phyloP scores from a whole-genome alignment of 1,140 invertebrate genomes.

The Lanistes nyassanus region DNA sequence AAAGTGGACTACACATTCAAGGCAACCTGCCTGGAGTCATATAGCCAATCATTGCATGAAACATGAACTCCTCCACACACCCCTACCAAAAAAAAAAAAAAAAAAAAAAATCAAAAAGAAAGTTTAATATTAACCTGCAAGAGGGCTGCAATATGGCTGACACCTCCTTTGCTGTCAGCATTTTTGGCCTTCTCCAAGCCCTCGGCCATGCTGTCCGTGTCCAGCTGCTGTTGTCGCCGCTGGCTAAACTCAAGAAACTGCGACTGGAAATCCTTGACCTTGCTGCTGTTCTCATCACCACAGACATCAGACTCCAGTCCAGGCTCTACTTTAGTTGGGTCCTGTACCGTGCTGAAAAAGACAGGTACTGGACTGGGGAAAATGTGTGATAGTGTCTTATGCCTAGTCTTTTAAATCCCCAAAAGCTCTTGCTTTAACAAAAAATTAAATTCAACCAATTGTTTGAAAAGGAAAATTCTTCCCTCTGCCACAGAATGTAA shows the following conservation, averaged over 20 bases:
- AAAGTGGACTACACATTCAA: background rate
- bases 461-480: too few species aligned
- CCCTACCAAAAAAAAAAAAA: too few species aligned
- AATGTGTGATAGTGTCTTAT: too few species aligned
- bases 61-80: background rate
- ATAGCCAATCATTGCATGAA: too few species aligned
- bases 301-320: slow-evolving; percentile 16
- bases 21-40: background rate
- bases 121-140: slow-evolving; percentile 33
- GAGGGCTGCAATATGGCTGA: slow-evolving; percentile 54
- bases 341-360: too few species aligned
- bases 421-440: too few species aligned
- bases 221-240: slow-evolving; percentile 43
- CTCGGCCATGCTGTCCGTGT: slow-evolving; percentile 61
- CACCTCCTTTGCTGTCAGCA: slow-evolving; percentile 31
- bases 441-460: too few species aligned
- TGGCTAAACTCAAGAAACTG: slow-evolving; percentile 69
- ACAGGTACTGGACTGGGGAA: too few species aligned
- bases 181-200: slow-evolving; percentile 36
- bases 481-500: too few species aligned
- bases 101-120: background rate
- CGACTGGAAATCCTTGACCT: slow-evolving; percentile 61
- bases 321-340: too few species aligned
- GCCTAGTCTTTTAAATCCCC: too few species aligned
- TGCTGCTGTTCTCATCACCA: slow-evolving; percentile 25